A percentile compares a stretch with the other conserved stretches of the same genome.
phyloP scores from a whole-genome alignment of 2,888 invertebrate genomes.

The Myathropa florea region DNA sequence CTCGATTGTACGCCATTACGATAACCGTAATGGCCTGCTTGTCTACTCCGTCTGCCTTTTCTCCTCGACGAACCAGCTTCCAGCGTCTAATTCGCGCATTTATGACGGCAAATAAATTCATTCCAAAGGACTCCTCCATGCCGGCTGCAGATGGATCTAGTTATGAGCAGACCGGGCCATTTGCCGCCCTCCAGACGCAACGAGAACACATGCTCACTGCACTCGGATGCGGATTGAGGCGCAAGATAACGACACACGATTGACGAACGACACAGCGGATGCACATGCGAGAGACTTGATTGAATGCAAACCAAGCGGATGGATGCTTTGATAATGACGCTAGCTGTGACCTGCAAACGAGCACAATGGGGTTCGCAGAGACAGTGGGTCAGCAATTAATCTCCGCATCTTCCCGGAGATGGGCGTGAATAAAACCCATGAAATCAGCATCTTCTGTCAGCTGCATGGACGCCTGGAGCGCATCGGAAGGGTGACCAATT shows the following conservation, averaged over 20 bases:
- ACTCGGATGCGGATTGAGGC: not conserved
- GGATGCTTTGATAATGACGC: not conserved
- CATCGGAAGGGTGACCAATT: not conserved
- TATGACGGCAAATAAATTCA: conserved; percentile 2
- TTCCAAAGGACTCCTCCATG: not conserved
- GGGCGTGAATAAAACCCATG: not conserved
- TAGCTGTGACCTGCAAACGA: not conserved
- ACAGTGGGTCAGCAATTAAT: not conserved
- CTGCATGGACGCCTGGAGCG: not conserved
- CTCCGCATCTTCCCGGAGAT: not conserved
- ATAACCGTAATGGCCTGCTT: conserved; percentile 20
- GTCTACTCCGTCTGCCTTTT: not conserved
- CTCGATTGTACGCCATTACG: conserved; percentile 10
- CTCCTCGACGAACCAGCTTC: too few species aligned
- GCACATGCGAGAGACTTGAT: not conserved
- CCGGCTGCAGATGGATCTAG: not conserved
- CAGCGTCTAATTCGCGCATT: not conserved
- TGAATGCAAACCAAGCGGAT: not conserved
- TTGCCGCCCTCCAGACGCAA: not conserved
- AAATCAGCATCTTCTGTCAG: not conserved
- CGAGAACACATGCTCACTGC: not conserved
- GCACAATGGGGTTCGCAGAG: not conserved
- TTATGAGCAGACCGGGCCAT: not conserved
- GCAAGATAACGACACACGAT: not conserved
- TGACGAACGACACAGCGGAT: not conserved